Evolutionary conservation across 2,888 invertebrate genomes (phyloP).

Genomic region (Euzophera pinguis): DNA sequence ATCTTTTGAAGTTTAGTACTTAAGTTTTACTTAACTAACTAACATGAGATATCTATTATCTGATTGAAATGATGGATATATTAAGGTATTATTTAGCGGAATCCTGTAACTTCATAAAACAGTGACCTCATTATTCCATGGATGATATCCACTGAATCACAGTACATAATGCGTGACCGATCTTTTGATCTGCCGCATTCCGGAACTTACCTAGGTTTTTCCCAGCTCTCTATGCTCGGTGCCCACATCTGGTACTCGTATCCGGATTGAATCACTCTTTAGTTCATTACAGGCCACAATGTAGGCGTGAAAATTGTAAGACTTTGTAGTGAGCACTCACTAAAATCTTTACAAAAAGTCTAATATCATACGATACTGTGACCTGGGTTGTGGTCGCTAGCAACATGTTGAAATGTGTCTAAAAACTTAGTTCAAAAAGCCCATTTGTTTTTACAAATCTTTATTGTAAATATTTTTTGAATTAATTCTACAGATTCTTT

Average conservation of each 20-base stretch:
- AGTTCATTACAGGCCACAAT: background rate
- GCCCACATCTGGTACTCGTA: background rate
- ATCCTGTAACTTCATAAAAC: background rate
- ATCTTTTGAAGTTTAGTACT: too few species aligned
- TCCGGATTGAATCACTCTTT: conserved; percentile 6
- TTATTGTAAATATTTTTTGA: too few species aligned
- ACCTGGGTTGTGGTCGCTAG: too few species aligned
- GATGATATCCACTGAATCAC: conserved; percentile 1
- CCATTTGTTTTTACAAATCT: too few species aligned
- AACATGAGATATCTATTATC: too few species aligned
- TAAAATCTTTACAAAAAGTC: background rate
- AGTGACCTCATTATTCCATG: conserved; percentile 1
- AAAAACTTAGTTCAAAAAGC: too few species aligned
- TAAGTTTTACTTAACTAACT: too few species aligned
- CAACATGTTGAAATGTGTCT: too few species aligned
- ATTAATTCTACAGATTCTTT: too few species aligned
- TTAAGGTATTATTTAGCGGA: too few species aligned
- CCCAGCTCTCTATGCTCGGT: background rate
- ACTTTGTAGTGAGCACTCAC: background rate
- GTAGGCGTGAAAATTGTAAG: conserved; percentile 5
- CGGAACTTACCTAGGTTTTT: conserved; percentile 6
- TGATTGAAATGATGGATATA: too few species aligned
- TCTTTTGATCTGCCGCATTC: background rate
- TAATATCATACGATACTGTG: too few species aligned
- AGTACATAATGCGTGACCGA: conserved; percentile 1